These are phyloP conservation scores for Stegophylla sp. DNA, from an alignment of 2,888 invertebrate genomes.

Conservation along the genomic window DNA sequence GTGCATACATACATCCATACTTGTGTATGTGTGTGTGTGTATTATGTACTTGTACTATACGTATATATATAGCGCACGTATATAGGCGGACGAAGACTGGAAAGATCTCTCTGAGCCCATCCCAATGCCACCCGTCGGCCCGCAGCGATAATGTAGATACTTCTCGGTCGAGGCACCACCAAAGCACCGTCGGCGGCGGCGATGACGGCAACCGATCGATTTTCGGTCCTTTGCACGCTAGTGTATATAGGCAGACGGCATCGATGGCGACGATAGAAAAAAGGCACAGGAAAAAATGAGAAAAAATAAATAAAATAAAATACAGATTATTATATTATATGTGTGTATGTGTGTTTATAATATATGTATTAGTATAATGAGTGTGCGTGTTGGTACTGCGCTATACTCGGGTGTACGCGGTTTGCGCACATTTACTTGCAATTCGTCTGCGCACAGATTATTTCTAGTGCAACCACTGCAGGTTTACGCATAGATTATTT, in stretches of 20 bases:
- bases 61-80: no score
- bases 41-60: no score
- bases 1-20: no score
- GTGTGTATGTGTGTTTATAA: background rate
- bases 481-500: no score
- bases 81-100: background rate
- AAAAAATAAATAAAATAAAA: constrained; percentile 9
- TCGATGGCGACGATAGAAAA: background rate
- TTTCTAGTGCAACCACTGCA: no score
- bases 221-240: constrained; percentile 43
- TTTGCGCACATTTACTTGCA: no score
- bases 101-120: background rate
- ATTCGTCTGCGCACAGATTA: no score
- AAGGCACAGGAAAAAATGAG: constrained; percentile 7
- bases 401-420: no score
- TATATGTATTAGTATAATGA: no score
- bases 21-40: no score
- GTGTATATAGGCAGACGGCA: constrained; percentile 4
- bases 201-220: constrained; percentile 60
- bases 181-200: constrained; percentile 59
- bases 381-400: constrained; percentile 12
- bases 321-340: background rate
- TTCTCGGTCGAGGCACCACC: constrained; percentile 27
- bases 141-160: constrained; percentile 1
- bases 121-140: background rate